These are phyloP conservation scores for Drosophila sucinea DNA, from an alignment of 1,140 invertebrate genomes.

Conservation along the genomic window DNA sequence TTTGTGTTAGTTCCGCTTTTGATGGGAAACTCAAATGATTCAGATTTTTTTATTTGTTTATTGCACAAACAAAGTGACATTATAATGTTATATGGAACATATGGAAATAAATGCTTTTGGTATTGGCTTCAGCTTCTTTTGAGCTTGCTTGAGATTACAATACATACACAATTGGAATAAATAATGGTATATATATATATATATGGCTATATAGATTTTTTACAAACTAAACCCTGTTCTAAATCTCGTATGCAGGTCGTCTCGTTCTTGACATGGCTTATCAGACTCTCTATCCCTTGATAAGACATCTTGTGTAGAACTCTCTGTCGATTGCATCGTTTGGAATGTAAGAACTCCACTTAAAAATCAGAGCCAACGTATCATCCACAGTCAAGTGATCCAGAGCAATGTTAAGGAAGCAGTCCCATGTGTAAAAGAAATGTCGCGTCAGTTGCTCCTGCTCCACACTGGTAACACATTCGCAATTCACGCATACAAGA, in stretches of 20 bases:
- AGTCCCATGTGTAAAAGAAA: conserved; percentile 82
- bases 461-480: conserved; percentile 67
- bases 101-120: conserved; percentile 78
- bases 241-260: not conserved
- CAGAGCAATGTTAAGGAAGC: conserved; percentile 73
- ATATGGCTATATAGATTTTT: conserved; percentile 16
- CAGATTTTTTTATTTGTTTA: conserved; percentile 3
- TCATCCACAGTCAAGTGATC: conserved; percentile 70
- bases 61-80: conserved; percentile 9
- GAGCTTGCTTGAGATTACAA: conserved; percentile 55
- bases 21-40: conserved; percentile 47
- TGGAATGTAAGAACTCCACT: conserved; percentile 79
- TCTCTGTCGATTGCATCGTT: conserved; percentile 82
- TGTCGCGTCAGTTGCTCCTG: conserved; percentile 70
- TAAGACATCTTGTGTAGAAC: conserved; percentile 75
- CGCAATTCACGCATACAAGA: conserved; percentile 72
- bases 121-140: conserved; percentile 59
- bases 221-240: conserved; percentile 19
- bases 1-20: conserved; percentile 28
- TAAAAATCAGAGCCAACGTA: conserved; percentile 72
- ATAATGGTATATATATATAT: conserved; percentile 47
- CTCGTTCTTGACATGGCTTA: not conserved
- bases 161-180: conserved; percentile 40
- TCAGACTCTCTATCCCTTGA: conserved; percentile 57
- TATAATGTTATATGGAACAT: conserved; percentile 57